Base-by-base conservation (phyloP, 2,888 invertebrate genomes). In the Leucoptera coffeella region DNA sequence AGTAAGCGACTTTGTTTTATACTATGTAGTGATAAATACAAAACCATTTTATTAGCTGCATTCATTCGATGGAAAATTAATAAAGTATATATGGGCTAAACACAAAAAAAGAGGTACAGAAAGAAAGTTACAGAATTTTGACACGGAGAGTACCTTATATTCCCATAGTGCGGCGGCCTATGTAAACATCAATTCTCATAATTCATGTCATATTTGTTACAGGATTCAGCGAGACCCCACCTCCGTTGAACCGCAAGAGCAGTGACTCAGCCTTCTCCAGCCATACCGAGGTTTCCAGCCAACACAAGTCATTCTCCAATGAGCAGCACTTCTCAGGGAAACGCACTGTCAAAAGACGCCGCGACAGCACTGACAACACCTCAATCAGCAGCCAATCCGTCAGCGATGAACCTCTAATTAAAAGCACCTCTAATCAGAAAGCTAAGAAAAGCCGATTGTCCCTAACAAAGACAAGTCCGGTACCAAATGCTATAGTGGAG, bases 241-340 rank as follows among this genome's bases (percentile, higher is more conserved):
- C 35, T 8, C 50, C 58, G 2, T 48, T 54, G 2, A 64, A 51
- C 32, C 50, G 69, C 23, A 61, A 65, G 34, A 72, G 67, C 42
- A 67, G 67, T 29, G 71, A 72, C 38, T 72, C 71, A 0, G 67
- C 67, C 1, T 62, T 69, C 35, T 69, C 69, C 6, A 54, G 52
- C 15, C 55, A 59, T 28, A 64, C 71, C 0, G 65, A 72, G 32
- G 41, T 45, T 28, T 64, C 65, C 19, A 49, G 43, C 3, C 60
- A 62, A 38, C 6, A 6, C 17, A 42, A 38, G 1, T 41, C 55
- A 0, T 47, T 51, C 7, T 45, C 52, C 2, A 37, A 35, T 2
- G 62, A 59, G 31, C 50, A 55, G 35, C 33, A 38, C 4, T 50
- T 51, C 2, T 50, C 61, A 1, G 38, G 36, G 4, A 37, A 33